Evolutionary conservation across 2,797 vertebrate species (phyloP).

Genomic region (Rallus crepitans): DNA sequence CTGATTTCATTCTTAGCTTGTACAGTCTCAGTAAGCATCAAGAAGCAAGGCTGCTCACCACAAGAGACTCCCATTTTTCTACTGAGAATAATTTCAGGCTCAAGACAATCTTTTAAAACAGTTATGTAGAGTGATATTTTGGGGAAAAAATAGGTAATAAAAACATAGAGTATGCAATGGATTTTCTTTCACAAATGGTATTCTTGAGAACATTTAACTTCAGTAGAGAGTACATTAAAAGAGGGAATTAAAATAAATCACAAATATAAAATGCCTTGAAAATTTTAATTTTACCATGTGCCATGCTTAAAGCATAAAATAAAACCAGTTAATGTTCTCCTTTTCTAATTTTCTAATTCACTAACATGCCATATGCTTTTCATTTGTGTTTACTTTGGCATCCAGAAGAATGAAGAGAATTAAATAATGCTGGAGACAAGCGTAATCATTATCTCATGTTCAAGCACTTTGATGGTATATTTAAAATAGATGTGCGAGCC

Average conservation of each 20-base stretch:
- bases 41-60: neutral
- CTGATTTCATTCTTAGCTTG: neutral
- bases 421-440: slow-evolving; percentile 36
- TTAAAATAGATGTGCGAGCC: slow-evolving; percentile 54
- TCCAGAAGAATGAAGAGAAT: slow-evolving; percentile 28
- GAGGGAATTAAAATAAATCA: slow-evolving; percentile 29
- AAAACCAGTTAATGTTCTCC: slow-evolving; percentile 19
- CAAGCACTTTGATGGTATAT: slow-evolving; percentile 36
- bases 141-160: neutral
- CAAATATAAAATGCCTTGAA: slow-evolving; percentile 22
- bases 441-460: slow-evolving; percentile 37
- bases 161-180: neutral
- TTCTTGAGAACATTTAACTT: slow-evolving; percentile 17
- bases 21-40: neutral
- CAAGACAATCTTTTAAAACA: neutral
- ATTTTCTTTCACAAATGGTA: neutral
- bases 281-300: slow-evolving; percentile 13
- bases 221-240: neutral
- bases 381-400: slow-evolving; percentile 64
- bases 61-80: neutral
- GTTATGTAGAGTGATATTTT: neutral
- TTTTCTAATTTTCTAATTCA: slow-evolving; percentile 41
- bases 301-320: slow-evolving; percentile 27
- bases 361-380: slow-evolving; percentile 63
- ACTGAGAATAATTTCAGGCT: slow-evolving; percentile 17